Percentiles rank a stretch among this genome's conserved stretches.
These are phyloP conservation scores for Epizoanthus rinbou DNA, from an alignment of 92 coral and sea anemone species.

Conservation along the genomic window DNA sequence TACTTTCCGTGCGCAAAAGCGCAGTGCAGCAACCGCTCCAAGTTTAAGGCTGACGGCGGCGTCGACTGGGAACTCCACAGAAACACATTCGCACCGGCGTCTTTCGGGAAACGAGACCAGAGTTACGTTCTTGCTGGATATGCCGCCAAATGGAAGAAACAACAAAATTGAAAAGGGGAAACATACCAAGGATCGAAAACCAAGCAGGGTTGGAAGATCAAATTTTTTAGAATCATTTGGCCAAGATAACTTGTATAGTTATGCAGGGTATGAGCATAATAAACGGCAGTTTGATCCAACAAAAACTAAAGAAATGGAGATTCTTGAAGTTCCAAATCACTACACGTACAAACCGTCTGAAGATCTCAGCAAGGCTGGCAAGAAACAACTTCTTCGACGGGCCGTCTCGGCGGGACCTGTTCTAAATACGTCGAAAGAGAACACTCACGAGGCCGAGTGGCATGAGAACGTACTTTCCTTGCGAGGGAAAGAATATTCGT, in stretches of 20 bases:
- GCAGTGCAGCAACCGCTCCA: neutral
- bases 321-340: neutral
- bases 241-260: constrained; percentile 52
- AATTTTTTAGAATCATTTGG: constrained; percentile 80
- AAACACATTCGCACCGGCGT: neutral
- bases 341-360: neutral
- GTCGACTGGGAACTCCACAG: neutral
- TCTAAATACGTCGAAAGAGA: neutral
- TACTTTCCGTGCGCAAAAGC: neutral
- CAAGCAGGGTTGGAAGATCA: constrained; percentile 53
- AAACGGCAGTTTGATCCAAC: constrained; percentile 29
- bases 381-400: neutral
- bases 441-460: neutral
- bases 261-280: constrained; percentile 54
- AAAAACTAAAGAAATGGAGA: neutral
- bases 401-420: constrained; percentile 47
- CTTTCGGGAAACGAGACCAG: neutral
- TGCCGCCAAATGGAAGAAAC: neutral
- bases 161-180: neutral
- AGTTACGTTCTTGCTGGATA: neutral
- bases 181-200: constrained; percentile 3
- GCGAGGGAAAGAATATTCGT: constrained; percentile 65
- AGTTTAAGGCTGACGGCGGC: neutral
- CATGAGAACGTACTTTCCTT: constrained; percentile 55
- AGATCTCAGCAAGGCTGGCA: neutral